Evolutionary conservation across 1,140 invertebrate genomes (phyloP).

Genomic region (Aleiodes sp.): DNA sequence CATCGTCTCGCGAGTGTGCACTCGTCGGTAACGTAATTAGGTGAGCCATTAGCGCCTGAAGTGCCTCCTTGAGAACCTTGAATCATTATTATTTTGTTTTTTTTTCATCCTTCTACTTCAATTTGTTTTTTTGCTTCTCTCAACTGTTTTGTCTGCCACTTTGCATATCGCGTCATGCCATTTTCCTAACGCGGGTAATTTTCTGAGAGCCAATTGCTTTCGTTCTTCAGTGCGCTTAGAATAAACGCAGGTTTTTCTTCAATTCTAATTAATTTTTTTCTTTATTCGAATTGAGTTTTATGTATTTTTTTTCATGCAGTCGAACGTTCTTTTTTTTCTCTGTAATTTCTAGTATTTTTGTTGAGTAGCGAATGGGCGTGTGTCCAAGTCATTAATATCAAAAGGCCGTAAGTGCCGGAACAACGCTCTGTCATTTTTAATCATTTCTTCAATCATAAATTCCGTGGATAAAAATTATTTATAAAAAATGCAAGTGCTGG

Average conservation of each 20-base stretch:
- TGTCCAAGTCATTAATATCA: too few species aligned
- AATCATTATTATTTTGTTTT: constrained; percentile 30
- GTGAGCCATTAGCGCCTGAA: constrained; percentile 37
- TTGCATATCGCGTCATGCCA: constrained; percentile 8
- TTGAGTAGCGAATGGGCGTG: too few species aligned
- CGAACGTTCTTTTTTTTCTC: too few species aligned
- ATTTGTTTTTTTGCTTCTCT: constrained; percentile 29
- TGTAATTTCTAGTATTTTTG: too few species aligned
- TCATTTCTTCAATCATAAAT: too few species aligned
- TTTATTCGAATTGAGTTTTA: too few species aligned
- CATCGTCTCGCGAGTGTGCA: constrained; percentile 12
- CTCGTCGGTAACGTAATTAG: constrained; percentile 35
- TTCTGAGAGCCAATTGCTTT: background rate
- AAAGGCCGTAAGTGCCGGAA: too few species aligned
- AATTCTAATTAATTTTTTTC: too few species aligned
- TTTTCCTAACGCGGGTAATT: background rate
- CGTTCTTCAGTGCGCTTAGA: background rate
- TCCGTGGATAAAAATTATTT: too few species aligned
- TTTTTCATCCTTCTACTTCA: background rate
- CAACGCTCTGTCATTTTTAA: too few species aligned
- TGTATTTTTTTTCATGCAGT: too few species aligned
- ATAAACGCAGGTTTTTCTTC: background rate
- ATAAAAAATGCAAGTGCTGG: too few species aligned
- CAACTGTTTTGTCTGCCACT: constrained; percentile 20
- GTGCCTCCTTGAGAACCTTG: constrained; percentile 35